Base-by-base conservation (phyloP, 2,113 vertebrate species). In the Paramisgurnus dabryanus region DNA sequence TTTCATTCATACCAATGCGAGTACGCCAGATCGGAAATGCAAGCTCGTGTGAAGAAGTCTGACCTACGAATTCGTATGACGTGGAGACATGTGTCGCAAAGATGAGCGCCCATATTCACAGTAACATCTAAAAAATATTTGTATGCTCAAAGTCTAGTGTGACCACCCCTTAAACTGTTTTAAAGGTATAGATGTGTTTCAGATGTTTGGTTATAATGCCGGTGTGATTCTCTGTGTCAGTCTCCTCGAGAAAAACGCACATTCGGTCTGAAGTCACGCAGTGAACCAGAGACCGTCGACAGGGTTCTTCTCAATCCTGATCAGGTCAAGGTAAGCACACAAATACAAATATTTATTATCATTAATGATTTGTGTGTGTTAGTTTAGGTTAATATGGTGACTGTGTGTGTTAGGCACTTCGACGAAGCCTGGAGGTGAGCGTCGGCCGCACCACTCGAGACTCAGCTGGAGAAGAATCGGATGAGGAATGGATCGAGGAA, bases 401-500 rank as follows among this genome's bases (percentile, higher is more conserved):
- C 49, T 2, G n/a, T 18, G 15, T 57, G 55, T 67, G 57, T 76
- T 17, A 98, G 97, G 91, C 92, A 49, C 87, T 95, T 83, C 93
- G 93, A 64, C 92, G 88, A 80, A 97, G 93, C 83, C 91, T 95
- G 86, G 93, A 95, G 85, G 87, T 86, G 49, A 88, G 88, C 81
- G 89, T 94, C 82, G 89, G 90, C n/a, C 86, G 85, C 18, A 91
- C 86, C 84, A 90, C 85, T 77, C 89, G 90, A 7, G 89, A 91
- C 39, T 89, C 89, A 4, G 90, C 90, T 0, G 94, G 92, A 60
- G 95, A 97, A 67, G 95, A 96, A 85, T 94, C 89, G 0, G 95
- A 99, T 45, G 96, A 99, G 78, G 96, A 98, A 22, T 93, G 95
- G 82, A 89, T 94, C 80, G 92, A 95, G 58, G 95, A 96, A 82